These are phyloP conservation scores for Anguilla pacifica DNA, from an alignment of 2,797 vertebrate genomes.

Conservation along the genomic window DNA sequence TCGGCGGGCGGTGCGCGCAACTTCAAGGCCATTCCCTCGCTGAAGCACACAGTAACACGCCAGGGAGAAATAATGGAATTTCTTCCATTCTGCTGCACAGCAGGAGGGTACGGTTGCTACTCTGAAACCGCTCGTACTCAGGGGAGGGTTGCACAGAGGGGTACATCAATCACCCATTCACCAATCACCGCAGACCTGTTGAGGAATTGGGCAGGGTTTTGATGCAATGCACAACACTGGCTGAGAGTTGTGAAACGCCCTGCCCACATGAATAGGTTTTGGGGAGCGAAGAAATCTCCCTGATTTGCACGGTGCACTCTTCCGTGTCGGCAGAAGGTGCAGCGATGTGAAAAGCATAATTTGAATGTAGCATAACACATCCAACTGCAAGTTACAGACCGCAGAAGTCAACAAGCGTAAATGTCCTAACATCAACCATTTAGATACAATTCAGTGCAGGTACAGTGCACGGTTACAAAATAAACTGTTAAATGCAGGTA, in stretches of 20 bases:
- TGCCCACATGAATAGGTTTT: background rate
- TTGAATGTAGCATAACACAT: no score
- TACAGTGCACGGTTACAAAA: background rate
- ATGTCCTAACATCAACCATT: background rate
- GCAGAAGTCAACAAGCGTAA: background rate
- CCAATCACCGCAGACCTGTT: no score
- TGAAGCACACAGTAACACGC: background rate
- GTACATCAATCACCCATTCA: background rate
- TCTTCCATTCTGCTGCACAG: background rate
- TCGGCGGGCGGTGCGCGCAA: background rate
- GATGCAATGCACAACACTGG: no score
- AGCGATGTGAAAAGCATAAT: background rate
- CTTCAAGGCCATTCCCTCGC: background rate
- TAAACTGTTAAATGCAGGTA: background rate
- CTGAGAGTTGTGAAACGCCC: background rate
- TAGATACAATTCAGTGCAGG: background rate
- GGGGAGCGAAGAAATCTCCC: background rate
- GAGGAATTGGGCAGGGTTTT: background rate
- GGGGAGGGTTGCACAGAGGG: no score
- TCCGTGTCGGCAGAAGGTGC: background rate
- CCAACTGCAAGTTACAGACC: background rate
- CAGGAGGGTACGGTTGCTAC: background rate
- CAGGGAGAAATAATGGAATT: background rate
- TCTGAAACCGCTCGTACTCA: background rate
- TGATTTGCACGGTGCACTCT: background rate